These are phyloP conservation scores for Ametastegia equiseti DNA, from an alignment of 2,888 invertebrate species.

Conservation along the genomic window DNA sequence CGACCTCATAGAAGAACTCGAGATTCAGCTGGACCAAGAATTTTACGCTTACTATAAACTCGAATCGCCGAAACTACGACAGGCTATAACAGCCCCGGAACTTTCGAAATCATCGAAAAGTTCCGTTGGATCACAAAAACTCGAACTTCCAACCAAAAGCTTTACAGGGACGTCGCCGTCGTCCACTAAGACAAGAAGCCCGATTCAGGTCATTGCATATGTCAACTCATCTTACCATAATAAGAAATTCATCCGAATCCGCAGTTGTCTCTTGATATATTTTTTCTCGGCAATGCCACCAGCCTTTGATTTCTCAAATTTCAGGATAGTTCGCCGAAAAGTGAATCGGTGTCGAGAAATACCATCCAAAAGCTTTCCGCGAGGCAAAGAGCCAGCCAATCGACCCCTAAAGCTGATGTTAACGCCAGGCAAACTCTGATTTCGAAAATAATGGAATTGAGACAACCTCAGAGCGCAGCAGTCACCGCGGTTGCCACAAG, in stretches of 20 bases:
- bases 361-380: neutral
- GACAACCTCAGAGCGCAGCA: conserved; percentile 57
- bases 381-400: conserved; percentile 16
- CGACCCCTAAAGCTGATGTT: neutral
- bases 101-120: conserved; percentile 29
- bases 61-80: conserved; percentile 60
- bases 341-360: conserved; percentile 4
- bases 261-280: neutral
- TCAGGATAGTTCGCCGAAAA: conserved; percentile 27
- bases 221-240: neutral
- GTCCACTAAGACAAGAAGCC: conserved; percentile 24
- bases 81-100: conserved; percentile 53
- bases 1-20: conserved; percentile 83
- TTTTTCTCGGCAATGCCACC: neutral
- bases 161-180: conserved; percentile 12
- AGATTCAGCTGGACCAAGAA: conserved; percentile 75
- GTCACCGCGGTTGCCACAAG: conserved; percentile 51
- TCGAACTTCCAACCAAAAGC: neutral
- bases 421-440: conserved; percentile 56
- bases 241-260: neutral
- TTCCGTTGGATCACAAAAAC: neutral
- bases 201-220: conserved; percentile 23
- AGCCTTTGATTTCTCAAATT: neutral
- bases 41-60: conserved; percentile 67
- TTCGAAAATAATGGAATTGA: conserved; percentile 64